Percentiles rank a stretch among this genome's conserved stretches.
Evolutionary conservation across 2,888 invertebrate species (phyloP).

Genomic region (Matsumyia berberina): DNA sequence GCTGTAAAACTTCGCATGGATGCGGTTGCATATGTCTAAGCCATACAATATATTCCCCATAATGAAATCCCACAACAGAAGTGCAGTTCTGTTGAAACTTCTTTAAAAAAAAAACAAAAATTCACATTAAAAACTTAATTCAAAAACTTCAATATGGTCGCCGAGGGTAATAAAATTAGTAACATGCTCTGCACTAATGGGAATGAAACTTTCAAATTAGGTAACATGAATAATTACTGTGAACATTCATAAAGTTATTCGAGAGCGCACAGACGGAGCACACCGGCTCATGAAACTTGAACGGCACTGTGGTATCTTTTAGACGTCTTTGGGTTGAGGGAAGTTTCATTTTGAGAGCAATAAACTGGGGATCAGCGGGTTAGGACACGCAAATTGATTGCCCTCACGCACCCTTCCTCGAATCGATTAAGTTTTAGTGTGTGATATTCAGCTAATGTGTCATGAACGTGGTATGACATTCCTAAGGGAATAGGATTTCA

Average conservation of each 20-base stretch:
- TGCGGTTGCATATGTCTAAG: too few species aligned
- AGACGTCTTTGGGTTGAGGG: not conserved
- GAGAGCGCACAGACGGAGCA: not conserved
- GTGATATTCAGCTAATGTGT: too few species aligned
- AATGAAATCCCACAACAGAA: not conserved
- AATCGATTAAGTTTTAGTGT: not conserved
- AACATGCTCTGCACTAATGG: conserved; percentile 15
- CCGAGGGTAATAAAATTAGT: conserved; percentile 32
- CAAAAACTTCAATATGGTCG: conserved; percentile 24
- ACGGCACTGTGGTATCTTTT: not conserved
- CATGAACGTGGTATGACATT: too few species aligned
- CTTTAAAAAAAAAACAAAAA: conserved; percentile 14
- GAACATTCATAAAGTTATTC: conserved; percentile 19
- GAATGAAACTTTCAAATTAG: conserved; percentile 29
- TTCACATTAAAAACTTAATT: not conserved
- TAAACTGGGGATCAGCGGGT: not conserved
- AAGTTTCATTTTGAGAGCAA: not conserved
- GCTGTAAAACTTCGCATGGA: too few species aligned
- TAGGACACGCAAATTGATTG: not conserved
- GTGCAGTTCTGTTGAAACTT: conserved; percentile 11
- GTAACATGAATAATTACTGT: conserved; percentile 34
- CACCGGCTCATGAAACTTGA: not conserved
- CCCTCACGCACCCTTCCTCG: not conserved
- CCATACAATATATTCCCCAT: not conserved
- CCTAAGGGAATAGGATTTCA: too few species aligned